These are phyloP conservation scores for Lysiphlebus fabarum DNA, from an alignment of 1,140 invertebrate species.

Conservation along the genomic window DNA sequence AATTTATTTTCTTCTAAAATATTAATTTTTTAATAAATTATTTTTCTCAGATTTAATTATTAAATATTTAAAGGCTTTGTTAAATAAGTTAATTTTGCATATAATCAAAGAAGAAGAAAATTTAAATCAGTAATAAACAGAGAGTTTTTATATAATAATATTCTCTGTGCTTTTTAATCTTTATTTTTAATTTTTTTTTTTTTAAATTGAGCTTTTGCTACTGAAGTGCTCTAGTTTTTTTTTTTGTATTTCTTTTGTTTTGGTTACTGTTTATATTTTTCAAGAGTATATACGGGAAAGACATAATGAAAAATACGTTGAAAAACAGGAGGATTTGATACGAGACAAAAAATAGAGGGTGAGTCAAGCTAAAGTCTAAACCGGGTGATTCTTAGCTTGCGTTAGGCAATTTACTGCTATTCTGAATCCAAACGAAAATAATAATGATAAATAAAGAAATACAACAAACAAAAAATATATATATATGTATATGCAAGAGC, in stretches of 20 bases:
- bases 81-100: no score
- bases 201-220: neutral
- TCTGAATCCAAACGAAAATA: slow-evolving; percentile 8
- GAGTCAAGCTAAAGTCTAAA: neutral
- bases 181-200: neutral
- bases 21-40: no score
- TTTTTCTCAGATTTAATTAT: no score
- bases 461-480: slow-evolving; percentile 5
- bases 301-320: neutral
- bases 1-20: no score
- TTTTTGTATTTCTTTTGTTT: neutral
- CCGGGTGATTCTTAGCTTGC: slow-evolving; percentile 20
- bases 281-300: neutral
- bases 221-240: neutral
- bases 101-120: no score
- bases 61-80: no score
- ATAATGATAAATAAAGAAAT: neutral
- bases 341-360: neutral
- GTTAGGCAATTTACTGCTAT: slow-evolving; percentile 27
- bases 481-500: no score
- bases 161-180: slow-evolving; percentile 8
- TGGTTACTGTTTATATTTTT: neutral
- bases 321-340: neutral
- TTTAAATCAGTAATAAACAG: no score
- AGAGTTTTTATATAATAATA: no score